These are phyloP conservation scores for Lepidochitona cinerea DNA, from an alignment of 2,888 invertebrate species.

Conservation along the genomic window DNA sequence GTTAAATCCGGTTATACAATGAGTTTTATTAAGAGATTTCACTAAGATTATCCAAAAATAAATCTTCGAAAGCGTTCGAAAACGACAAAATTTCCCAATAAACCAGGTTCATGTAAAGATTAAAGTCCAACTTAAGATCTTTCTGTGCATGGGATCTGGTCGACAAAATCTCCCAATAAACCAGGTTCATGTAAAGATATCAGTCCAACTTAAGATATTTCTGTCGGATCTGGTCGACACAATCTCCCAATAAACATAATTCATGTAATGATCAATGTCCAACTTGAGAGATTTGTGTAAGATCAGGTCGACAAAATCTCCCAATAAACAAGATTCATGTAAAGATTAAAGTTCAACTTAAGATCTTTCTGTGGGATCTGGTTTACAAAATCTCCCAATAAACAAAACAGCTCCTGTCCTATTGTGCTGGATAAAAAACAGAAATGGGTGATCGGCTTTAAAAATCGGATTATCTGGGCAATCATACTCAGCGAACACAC, in stretches of 20 bases:
- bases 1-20: too few species aligned
- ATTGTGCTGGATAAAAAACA: not conserved
- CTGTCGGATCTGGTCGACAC: not conserved
- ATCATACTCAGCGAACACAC: constrained; percentile 26
- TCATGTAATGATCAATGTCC: too few species aligned
- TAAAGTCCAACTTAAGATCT: not conserved
- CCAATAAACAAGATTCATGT: too few species aligned
- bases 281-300: too few species aligned
- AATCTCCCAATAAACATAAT: constrained; percentile 20
- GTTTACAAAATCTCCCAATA: not conserved
- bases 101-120: too few species aligned
- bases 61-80: too few species aligned
- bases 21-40: too few species aligned
- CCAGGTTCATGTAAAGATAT: too few species aligned
- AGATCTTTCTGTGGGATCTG: not conserved
- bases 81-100: too few species aligned
- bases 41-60: too few species aligned
- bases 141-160: not conserved
- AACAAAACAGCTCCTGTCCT: constrained; percentile 46
- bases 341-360: not conserved
- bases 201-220: not conserved
- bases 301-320: too few species aligned
- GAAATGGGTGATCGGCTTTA: constrained; percentile 55
- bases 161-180: constrained; percentile 13
- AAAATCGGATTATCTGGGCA: constrained; percentile 29